Evolutionary conservation across 1,140 invertebrate genomes (phyloP).

Genomic region (Amyelois transitella): DNA sequence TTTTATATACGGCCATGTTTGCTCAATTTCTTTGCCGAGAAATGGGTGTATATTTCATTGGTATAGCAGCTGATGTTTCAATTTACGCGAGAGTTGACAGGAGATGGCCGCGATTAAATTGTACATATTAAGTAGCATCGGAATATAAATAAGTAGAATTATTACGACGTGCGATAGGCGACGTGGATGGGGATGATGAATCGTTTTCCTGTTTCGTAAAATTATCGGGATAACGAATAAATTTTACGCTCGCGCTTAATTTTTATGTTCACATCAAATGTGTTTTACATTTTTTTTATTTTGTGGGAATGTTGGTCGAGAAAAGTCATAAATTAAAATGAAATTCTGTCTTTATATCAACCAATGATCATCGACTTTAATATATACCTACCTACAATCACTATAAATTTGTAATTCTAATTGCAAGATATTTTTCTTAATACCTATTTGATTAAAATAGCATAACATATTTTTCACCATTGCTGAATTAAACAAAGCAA

Average conservation of each 20-base stretch:
- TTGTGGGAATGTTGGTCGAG: background rate
- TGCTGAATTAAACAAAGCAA: background rate
- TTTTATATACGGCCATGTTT: conserved; percentile 60
- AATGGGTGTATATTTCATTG: conserved; percentile 36
- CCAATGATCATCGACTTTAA: no score
- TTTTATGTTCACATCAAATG: conserved; percentile 1
- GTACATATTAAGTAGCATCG: conserved; percentile 25
- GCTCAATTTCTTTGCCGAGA: conserved; percentile 62
- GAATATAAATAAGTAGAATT: conserved; percentile 32
- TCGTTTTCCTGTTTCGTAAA: conserved; percentile 16
- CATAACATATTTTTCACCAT: background rate
- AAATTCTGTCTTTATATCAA: no score
- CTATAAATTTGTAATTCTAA: background rate
- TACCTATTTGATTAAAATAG: background rate
- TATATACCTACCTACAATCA: background rate
- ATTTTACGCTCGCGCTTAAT: conserved; percentile 8
- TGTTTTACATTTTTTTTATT: background rate
- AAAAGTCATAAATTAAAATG: background rate
- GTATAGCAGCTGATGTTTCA: conserved; percentile 48
- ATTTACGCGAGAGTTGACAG: conserved; percentile 39
- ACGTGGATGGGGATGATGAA: conserved; percentile 20
- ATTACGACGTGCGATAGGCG: conserved; percentile 23
- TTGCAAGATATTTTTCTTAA: no score
- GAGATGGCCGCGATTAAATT: conserved; percentile 32
- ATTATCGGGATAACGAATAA: conserved; percentile 14